Evolutionary conservation across 2,888 invertebrate genomes (phyloP), one percentile per base, ranked within the genome.

Genomic region (Lasioglossum calceatum): DNA sequence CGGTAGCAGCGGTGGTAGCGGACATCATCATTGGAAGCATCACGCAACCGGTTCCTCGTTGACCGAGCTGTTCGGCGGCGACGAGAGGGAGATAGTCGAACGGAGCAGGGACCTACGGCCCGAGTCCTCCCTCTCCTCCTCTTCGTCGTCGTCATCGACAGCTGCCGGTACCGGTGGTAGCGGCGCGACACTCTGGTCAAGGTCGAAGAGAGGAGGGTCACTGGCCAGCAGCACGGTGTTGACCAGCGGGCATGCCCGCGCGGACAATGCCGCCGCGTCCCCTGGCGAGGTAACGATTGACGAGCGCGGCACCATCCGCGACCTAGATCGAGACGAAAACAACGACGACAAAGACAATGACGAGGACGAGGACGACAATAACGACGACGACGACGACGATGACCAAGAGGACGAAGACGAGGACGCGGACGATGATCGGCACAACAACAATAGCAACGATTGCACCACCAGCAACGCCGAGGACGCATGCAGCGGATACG

Each of bases 371-470:
- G 81, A 74, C 77, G 88, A 86, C 89, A 85, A 91, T 78, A 89
- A 96, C 91, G 96, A 96, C 70, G 93, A 95, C 74, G 96, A 96
- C 88, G 97, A 97, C 93, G 96, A 95, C 85, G 87, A 90, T 85
- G 90, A 95, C 76, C 93, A 96, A 74, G 96, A 96, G 88, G 96
- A 97, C 93, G 96, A 95, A 84, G 87, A 90, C 86, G 90, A 95
- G 76, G 93, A 96, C 93, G 96, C 96, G 85, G 94, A 96, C 71
- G 95, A 72, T 92, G 90, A 91, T 86, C 96, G 96, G 79, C 96
- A 85, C 93, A 88, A 90, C 76, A 93, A 96, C 93, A 61, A 61
- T 32, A 16, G 64, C 64, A 64, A 64, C 32, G 16, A 32, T 32
- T 19, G 64, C 64, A 64, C 8, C 64, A 96, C 96, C 85, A 94